Evolutionary conservation across 2,888 invertebrate genomes (phyloP).

Genomic region (Panopea generosa): DNA sequence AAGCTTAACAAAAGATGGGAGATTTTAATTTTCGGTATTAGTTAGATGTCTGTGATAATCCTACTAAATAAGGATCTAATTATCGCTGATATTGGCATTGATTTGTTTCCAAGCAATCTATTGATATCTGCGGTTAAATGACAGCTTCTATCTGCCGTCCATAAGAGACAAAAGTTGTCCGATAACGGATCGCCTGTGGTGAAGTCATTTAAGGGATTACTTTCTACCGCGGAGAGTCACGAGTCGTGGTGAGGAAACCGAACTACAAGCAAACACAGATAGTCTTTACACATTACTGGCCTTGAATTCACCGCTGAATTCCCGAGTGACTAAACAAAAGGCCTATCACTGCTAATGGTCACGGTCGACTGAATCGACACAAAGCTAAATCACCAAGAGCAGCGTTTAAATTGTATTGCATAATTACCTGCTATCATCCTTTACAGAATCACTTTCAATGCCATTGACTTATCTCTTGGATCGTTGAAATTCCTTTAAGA

Average conservation of each 20-base stretch:
- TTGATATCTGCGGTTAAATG: conserved; percentile 48
- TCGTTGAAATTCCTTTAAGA: neutral
- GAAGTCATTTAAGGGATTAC: conserved; percentile 46
- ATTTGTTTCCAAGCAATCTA: conserved; percentile 33
- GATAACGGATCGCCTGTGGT: too few relatives aligned
- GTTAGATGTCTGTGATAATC: conserved; percentile 4
- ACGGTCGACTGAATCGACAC: too few relatives aligned
- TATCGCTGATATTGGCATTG: conserved; percentile 37
- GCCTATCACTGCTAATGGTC: too few relatives aligned
- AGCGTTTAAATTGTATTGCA: too few relatives aligned
- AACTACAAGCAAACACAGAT: neutral
- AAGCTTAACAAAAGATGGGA: neutral
- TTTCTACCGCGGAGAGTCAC: conserved; percentile 34
- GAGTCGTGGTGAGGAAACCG: neutral
- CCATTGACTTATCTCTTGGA: too few relatives aligned
- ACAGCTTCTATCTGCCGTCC: conserved; percentile 13
- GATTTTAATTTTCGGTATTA: conserved; percentile 7
- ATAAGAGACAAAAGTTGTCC: conserved; percentile 18
- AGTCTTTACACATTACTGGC: neutral
- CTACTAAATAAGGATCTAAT: conserved; percentile 56
- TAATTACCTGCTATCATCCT: too few relatives aligned
- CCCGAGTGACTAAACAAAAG: neutral
- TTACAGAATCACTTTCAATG: too few relatives aligned
- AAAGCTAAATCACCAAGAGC: too few relatives aligned
- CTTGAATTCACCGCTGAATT: neutral